phyloP scores from a whole-genome alignment of 1,140 invertebrate species.

The Halictus rubicundus region DNA sequence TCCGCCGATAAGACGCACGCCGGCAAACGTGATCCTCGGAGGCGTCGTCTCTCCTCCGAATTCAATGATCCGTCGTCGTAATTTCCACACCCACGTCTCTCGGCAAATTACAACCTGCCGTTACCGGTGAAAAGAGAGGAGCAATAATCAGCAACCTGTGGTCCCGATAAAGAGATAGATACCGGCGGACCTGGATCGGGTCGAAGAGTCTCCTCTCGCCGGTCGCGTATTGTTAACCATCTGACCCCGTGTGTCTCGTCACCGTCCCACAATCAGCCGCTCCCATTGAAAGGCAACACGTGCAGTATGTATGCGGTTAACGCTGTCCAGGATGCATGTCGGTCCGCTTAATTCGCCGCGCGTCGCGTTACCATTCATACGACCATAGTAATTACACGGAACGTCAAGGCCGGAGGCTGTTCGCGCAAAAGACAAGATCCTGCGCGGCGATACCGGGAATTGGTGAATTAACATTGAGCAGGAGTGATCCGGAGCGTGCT shows the following conservation, averaged over 20 bases:
- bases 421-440: slow-evolving; percentile 24
- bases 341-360: neutral
- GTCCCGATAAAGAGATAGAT: too few relatives aligned
- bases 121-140: too few relatives aligned
- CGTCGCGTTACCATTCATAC: neutral
- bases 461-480: slow-evolving; percentile 34
- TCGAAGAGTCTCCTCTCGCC: too few relatives aligned
- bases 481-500: neutral
- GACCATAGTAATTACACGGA: slow-evolving; percentile 36
- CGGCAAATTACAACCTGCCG: too few relatives aligned
- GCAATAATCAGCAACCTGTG: too few relatives aligned
- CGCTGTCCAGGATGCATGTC: slow-evolving; percentile 2
- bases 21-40: too few relatives aligned
- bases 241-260: neutral
- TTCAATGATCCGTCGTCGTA: too few relatives aligned
- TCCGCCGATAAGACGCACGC: too few relatives aligned
- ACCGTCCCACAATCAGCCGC: neutral
- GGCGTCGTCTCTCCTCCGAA: too few relatives aligned
- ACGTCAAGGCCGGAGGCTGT: slow-evolving; percentile 29
- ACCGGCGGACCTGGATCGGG: too few relatives aligned
- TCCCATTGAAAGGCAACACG: slow-evolving; percentile 2
- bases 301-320: neutral
- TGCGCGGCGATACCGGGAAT: slow-evolving; percentile 23
- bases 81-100: too few relatives aligned
- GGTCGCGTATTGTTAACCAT: neutral